Evolutionary conservation across 2,888 invertebrate species (phyloP), one percentile per base, ranked within the genome.

Genomic region (Bhutanitis thaidina): DNA sequence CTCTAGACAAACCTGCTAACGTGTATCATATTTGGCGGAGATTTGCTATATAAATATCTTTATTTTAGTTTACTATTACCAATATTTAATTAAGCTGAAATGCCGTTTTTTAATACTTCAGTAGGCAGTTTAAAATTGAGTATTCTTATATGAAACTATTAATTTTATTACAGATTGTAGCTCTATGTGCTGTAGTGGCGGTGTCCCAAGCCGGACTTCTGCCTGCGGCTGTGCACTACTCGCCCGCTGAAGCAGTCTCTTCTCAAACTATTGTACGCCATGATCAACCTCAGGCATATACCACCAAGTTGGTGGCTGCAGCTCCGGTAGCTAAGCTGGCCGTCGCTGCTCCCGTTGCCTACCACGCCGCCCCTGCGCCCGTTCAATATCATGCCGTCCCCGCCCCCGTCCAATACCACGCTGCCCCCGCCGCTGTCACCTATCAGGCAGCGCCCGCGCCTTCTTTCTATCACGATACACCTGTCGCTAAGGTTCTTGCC

Each of bases 251-350:
- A 1, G 76, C 75, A 7, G 74, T 79, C 14, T 80, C 80, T 38
- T 78, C 77, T 3, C 77, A 79, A 54, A 79, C 65, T 64, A 74
- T 78, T 57, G 69, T 79, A 30, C 74, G 80, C 48, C 74, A 72
- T 59, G 79, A 77, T 70, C 74, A 67, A 72, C 73, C 50, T 64
- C 72, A 50, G 7, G 52, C 64, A 4, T 20, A 76, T n/a, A 60
- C 53, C 14, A 60, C 69, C n/a, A 67, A 72, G 10, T 60, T 58
- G 7, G 54, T 59, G 15, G 63, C 68, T 38, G 20, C 38, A 12
- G 64, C 62, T 14, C 64, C 65, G 3, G 60, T 68, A 10, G 44
- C 60, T 60, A 52, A 54, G 47, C 43, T 60, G 27, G 43, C 59
- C 25, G 51, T 53, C 55, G 12, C 59, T 13, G 12, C 59, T 13